A percentile compares a stretch with the other conserved stretches of the same genome.
Conservation (phyloP, 2,113 vertebrate genomes). For the Ibidorhyncha struthersii region DNA sequence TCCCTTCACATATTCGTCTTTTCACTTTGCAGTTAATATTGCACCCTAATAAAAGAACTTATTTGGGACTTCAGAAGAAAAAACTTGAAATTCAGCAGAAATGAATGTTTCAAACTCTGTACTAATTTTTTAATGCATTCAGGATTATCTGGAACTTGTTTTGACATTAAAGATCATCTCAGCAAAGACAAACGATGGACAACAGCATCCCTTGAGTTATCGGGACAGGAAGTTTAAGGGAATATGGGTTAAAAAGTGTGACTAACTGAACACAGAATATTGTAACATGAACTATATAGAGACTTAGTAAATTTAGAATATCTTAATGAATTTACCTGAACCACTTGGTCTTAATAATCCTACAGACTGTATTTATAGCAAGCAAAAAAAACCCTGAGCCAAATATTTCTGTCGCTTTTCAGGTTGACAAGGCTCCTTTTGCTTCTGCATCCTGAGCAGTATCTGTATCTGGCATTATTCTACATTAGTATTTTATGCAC, state of each 20-base stretch:
- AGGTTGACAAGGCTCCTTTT: neutral
- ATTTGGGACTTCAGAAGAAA: neutral
- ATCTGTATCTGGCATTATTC: neutral
- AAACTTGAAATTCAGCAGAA: neutral
- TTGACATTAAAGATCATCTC: neutral
- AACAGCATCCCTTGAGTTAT: neutral
- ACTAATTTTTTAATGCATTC: neutral
- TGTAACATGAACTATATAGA: neutral
- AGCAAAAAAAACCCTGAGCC: neutral
- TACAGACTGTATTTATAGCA: neutral
- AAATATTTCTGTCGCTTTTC: neutral
- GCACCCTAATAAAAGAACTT: neutral
- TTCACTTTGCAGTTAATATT: neutral
- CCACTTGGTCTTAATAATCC: neutral
- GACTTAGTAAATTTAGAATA: neutral
- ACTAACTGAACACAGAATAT: neutral
- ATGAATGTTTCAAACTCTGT: neutral
- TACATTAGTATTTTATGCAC: slow-evolving; percentile 47
- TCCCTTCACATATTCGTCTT: neutral
- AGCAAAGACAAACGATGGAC: neutral
- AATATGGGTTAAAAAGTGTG: neutral
- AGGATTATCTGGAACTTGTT: neutral
- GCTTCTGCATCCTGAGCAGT: neutral
- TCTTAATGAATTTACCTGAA: neutral
- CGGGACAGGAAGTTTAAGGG: neutral